Conservation (phyloP, 2,113 vertebrate genomes). For the Poeciliopsis occidentalis region DNA sequence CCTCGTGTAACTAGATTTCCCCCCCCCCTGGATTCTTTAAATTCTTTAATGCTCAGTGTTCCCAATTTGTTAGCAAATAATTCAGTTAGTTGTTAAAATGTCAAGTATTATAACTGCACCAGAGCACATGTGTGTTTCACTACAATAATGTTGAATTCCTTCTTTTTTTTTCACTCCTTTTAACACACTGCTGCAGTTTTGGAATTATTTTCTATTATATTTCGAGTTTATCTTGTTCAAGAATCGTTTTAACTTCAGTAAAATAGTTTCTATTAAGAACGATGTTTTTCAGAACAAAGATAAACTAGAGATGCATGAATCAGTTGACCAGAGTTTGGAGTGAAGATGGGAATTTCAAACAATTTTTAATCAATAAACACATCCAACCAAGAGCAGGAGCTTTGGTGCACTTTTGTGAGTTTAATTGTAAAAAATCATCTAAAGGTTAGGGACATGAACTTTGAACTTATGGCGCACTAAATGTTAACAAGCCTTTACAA, state of each 20-base stretch:
- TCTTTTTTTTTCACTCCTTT: background rate
- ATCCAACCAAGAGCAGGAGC: too few species aligned
- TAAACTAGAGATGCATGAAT: background rate
- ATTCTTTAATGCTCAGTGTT: background rate
- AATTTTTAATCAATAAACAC: too few species aligned
- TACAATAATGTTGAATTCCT: background rate
- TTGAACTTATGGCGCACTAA: too few species aligned
- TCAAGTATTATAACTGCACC: background rate
- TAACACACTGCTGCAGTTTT: background rate
- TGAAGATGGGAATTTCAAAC: too few species aligned
- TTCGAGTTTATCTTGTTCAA: background rate
- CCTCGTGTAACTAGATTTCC: constrained; percentile 2
- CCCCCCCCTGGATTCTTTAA: background rate
- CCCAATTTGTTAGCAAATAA: background rate
- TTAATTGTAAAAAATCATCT: too few species aligned
- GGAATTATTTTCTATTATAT: background rate
- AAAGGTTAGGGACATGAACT: too few species aligned
- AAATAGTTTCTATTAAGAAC: too few species aligned
- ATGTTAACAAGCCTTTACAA: too few species aligned
- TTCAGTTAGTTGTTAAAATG: background rate
- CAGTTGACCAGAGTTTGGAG: background rate
- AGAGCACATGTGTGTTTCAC: background rate
- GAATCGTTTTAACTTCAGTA: background rate
- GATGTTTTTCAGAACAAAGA: background rate
- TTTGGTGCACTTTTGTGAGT: too few species aligned